Evolutionary conservation across 2,888 invertebrate genomes (phyloP).

Genomic region (Aleiodes leptofemur): DNA sequence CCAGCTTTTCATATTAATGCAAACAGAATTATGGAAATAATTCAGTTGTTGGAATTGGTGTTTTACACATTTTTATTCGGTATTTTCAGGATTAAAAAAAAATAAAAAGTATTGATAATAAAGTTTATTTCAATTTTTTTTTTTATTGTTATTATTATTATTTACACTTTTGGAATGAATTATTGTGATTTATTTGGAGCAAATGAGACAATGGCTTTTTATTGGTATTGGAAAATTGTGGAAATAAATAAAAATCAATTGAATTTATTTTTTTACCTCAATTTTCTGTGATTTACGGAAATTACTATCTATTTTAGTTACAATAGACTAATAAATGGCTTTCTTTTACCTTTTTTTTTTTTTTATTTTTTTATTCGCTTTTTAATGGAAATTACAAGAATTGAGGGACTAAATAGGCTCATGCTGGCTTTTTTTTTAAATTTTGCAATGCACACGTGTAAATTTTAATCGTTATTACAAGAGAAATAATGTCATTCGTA

Average conservation of each 20-base stretch:
- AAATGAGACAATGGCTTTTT: no score
- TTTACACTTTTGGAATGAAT: neutral
- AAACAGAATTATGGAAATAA: constrained; percentile 12
- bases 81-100: neutral
- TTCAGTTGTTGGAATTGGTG: constrained; percentile 1
- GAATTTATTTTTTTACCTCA: no score
- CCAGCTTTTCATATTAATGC: no score
- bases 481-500: constrained; percentile 22
- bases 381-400: constrained; percentile 1
- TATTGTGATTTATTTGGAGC: no score
- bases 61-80: constrained; percentile 8
- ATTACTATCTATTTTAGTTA: no score
- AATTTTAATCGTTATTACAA: constrained; percentile 10
- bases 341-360: no score
- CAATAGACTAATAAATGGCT: no score
- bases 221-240: no score
- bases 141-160: constrained; percentile 2
- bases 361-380: neutral
- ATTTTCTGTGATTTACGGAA: no score
- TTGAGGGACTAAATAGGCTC: neutral
- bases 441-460: neutral
- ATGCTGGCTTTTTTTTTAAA: neutral
- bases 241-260: no score
- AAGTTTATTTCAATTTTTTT: neutral
- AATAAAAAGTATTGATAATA: neutral